Base-by-base conservation (phyloP, 2,888 invertebrate species). In the Myathropa florea region DNA sequence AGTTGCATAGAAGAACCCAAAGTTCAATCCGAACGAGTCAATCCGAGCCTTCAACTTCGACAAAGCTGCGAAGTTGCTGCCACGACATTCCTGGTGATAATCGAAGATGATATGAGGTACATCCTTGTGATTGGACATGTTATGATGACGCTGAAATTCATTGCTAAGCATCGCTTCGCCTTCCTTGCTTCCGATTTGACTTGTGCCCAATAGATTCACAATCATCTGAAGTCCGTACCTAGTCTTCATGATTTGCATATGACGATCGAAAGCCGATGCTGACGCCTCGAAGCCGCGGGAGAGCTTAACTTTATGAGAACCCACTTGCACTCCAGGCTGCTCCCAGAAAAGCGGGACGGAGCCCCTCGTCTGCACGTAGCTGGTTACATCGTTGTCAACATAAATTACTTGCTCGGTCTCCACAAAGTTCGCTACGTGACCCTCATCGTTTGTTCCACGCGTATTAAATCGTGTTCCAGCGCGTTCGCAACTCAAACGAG, bases 291-390 rank as follows among this genome's bases (percentile, higher is more conserved):
- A 97, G 0, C 99, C 98, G 63, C 99, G 95, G 0, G 99, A 98
- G 93, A 99, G 95, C 92, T 98, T 97, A 0, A 99, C 98, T 94
- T 99, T 99, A 93, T 99, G 99, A 0, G 99, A 98, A 10, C 99
- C 99, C 46, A 99, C 99, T 94, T 98, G 98, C 12, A 99, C 96
- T 10, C 99, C 99, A 0, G 99, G 98, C 91, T 99, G 99, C 92
- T 99, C 99, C 98, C 99, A 99, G 93, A 99, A 99, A 24, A 99
- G 93, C 0, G 99, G 99, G 0, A 99, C 98, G 0, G 99, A 99
- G 0, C 99, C 99, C 89, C 99, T 94, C 0, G 98, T 98, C 93
- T 97, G 97, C 12, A 99, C 94, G 91, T 96, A 97, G 6, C 98
- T 98, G 6, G 97, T 95, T 4, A 98, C 95, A 91, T 97, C 96